Conservation (phyloP, 2,113 vertebrate genomes). For the Heterochromis multidens region DNA sequence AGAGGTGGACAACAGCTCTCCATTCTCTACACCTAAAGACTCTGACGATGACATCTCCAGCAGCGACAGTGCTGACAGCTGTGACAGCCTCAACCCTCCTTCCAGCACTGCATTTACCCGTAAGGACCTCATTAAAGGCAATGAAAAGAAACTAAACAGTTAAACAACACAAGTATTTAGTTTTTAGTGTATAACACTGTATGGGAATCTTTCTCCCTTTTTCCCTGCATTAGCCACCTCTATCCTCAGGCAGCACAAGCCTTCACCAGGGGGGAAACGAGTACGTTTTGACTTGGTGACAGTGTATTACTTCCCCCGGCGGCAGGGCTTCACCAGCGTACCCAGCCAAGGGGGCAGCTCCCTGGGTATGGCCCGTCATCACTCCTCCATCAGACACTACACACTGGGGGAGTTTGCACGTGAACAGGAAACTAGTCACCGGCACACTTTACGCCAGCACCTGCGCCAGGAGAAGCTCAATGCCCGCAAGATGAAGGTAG, state of each 20-base stretch:
- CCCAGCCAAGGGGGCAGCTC: conserved; percentile 98
- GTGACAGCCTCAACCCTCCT: conserved; percentile 92
- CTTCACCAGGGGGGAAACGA: conserved; percentile 80
- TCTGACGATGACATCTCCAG: conserved; percentile 95
- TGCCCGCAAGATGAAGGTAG: conserved; percentile 92
- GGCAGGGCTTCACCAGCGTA: conserved; percentile 98
- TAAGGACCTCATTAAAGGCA: conserved; percentile 71
- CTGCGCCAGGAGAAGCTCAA: conserved; percentile 94
- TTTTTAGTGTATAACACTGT: neutral
- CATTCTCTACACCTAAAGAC: conserved; percentile 83
- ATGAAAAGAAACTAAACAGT: neutral
- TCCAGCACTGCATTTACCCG: conserved; percentile 82
- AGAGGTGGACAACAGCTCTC: conserved; percentile 87
- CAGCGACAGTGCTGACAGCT: conserved; percentile 97
- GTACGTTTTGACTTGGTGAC: conserved; percentile 96
- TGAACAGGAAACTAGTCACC: conserved; percentile 90
- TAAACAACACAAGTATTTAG: neutral
- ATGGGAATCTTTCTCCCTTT: neutral
- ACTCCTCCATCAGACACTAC: conserved; percentile 89
- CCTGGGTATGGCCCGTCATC: conserved; percentile 93
- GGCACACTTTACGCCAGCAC: conserved; percentile 87
- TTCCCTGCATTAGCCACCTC: conserved; percentile 81
- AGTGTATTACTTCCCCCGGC: conserved; percentile 93
- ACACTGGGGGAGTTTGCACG: conserved; percentile 95
- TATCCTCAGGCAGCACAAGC: conserved; percentile 90